A percentile compares a stretch with the other conserved stretches of the same genome.
Conservation (phyloP, 2,797 vertebrate genomes). For the Pseudochirops cupreus region DNA sequence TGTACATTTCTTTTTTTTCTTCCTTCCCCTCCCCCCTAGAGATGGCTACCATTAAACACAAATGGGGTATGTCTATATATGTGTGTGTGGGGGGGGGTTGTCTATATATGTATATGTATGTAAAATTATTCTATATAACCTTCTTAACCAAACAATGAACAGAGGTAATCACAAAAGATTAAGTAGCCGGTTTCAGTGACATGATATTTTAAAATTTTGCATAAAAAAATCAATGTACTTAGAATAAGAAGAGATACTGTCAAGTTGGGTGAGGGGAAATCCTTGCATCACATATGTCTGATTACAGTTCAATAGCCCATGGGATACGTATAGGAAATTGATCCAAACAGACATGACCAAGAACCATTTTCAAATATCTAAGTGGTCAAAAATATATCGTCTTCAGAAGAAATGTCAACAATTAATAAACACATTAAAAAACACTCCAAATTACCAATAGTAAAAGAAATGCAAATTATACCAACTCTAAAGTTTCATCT, state of each 20-base stretch:
- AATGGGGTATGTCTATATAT: background rate
- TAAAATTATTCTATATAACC: background rate
- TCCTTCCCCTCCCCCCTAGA: background rate
- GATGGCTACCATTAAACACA: background rate
- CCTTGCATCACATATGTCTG: too few species aligned
- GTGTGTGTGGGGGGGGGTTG: too few species aligned
- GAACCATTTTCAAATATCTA: background rate
- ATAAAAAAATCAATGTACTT: background rate
- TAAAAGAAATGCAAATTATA: background rate
- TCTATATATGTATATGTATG: background rate
- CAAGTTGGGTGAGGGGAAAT: too few species aligned
- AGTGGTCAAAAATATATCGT: background rate
- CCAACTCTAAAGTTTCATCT: background rate
- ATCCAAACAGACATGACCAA: too few species aligned
- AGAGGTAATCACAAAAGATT: background rate
- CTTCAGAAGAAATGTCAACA: background rate
- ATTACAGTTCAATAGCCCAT: too few species aligned
- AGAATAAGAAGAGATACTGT: background rate
- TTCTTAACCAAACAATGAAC: background rate
- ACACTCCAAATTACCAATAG: background rate
- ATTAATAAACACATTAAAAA: background rate
- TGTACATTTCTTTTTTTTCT: background rate
- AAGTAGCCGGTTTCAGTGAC: background rate
- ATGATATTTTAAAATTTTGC: background rate
- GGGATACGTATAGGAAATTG: too few species aligned